Conservation (phyloP, 2,797 vertebrate species). For the Scyliorhinus canicula region DNA sequence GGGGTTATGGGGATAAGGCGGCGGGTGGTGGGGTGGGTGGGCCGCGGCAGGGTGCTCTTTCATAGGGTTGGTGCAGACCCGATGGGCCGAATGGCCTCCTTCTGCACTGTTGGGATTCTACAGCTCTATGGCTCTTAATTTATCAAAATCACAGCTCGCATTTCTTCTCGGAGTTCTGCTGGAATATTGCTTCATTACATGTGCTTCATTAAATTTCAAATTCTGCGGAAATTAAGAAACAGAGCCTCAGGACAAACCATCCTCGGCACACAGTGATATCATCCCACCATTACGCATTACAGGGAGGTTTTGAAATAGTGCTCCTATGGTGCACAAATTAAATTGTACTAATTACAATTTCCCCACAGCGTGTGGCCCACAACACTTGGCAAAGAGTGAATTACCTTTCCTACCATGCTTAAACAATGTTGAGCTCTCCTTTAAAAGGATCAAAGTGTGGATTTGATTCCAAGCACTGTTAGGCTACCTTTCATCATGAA, state of each 20-base stretch:
- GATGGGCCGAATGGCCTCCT: too few relatives aligned
- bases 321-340: not conserved
- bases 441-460: not conserved
- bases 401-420: too few relatives aligned
- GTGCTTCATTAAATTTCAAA: not conserved
- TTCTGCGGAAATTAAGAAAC: not conserved
- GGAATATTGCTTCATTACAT: not conserved
- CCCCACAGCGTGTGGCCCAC: not conserved
- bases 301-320: not conserved
- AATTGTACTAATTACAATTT: constrained; percentile 11
- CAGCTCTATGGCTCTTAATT: too few relatives aligned
- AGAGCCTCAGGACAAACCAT: not conserved
- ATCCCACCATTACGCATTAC: too few relatives aligned
- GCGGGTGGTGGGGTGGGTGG: too few relatives aligned
- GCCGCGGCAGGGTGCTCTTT: too few relatives aligned
- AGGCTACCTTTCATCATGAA: not conserved
- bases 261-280: not conserved
- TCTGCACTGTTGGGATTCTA: too few relatives aligned
- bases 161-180: not conserved
- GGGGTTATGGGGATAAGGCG: too few relatives aligned
- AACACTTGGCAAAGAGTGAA: not conserved
- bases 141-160: not conserved
- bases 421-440: not conserved
- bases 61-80: too few relatives aligned
- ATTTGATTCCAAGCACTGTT: not conserved